A percentile compares a stretch with the other conserved stretches of the same genome.
These are phyloP conservation scores for Pelecanus crispus DNA, from an alignment of 2,113 vertebrate genomes.

Conservation along the genomic window DNA sequence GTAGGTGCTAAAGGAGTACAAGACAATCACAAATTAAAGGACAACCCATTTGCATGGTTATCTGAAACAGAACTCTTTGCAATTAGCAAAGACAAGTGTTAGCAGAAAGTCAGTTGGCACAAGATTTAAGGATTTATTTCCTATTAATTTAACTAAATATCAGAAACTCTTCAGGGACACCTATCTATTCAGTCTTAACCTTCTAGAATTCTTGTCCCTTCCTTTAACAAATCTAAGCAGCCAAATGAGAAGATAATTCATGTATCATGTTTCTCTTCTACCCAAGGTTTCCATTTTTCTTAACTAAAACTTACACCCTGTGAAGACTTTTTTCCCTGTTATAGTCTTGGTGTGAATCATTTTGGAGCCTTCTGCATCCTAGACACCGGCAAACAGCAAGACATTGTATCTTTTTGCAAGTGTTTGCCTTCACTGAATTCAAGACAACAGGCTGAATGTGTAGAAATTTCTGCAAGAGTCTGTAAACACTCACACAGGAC, in stretches of 20 bases:
- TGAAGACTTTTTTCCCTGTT: not conserved
- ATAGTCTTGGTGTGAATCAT: not conserved
- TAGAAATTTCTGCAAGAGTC: not conserved
- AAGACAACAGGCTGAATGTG: not conserved
- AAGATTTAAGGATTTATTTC: not conserved
- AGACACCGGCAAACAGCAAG: not conserved
- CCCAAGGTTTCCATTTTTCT: not conserved
- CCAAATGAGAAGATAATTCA: not conserved
- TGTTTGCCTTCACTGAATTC: not conserved
- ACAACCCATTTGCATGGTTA: not conserved
- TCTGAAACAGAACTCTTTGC: not conserved
- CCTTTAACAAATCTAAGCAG: not conserved
- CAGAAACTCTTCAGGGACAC: not conserved
- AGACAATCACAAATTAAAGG: not conserved
- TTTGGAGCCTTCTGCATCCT: not conserved
- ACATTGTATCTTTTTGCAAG: not conserved
- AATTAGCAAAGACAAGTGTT: not conserved
- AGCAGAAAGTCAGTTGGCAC: not conserved
- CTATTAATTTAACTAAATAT: not conserved
- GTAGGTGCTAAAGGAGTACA: not conserved
- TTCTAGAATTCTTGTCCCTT: not conserved
- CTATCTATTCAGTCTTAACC: not conserved
- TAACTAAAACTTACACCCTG: not conserved
- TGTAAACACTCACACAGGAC: not conserved
- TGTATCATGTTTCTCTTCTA: not conserved